phyloP scores from a whole-genome alignment of 2,888 invertebrate genomes.

The Teleiodes luculella region DNA sequence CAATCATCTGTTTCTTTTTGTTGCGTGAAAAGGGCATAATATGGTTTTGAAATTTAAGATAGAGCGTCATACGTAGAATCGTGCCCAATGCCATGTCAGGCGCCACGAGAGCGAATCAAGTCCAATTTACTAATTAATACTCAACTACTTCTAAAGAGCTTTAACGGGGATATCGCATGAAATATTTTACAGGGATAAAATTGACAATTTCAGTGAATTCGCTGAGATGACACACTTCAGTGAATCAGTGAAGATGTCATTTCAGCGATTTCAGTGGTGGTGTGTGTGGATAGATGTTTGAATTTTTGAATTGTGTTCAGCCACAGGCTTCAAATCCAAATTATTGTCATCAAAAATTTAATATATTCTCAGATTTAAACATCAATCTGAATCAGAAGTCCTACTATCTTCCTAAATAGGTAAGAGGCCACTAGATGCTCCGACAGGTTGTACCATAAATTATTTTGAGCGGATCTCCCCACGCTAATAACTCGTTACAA shows the following conservation, averaged over 20 bases:
- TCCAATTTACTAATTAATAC: conserved; percentile 65
- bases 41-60: neutral
- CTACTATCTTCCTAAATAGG: conserved; percentile 44
- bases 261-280: too few species aligned
- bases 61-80: too few species aligned
- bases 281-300: too few species aligned
- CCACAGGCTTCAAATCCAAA: neutral
- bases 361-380: neutral
- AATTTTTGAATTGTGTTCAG: too few species aligned
- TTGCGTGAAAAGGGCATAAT: conserved; percentile 34
- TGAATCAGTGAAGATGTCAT: too few species aligned
- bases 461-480: conserved; percentile 42
- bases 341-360: too few species aligned
- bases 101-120: conserved; percentile 42
- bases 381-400: neutral
- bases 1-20: conserved; percentile 22
- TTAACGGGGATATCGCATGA: neutral
- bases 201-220: neutral
- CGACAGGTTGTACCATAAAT: conserved; percentile 12
- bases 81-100: conserved; percentile 19
- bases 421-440: conserved; percentile 32
- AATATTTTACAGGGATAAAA: neutral
- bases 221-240: neutral
- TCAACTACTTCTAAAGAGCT: conserved; percentile 22
- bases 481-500: conserved; percentile 32